Conservation (phyloP, 1,140 invertebrate species). For the Drosophila insularis region DNA sequence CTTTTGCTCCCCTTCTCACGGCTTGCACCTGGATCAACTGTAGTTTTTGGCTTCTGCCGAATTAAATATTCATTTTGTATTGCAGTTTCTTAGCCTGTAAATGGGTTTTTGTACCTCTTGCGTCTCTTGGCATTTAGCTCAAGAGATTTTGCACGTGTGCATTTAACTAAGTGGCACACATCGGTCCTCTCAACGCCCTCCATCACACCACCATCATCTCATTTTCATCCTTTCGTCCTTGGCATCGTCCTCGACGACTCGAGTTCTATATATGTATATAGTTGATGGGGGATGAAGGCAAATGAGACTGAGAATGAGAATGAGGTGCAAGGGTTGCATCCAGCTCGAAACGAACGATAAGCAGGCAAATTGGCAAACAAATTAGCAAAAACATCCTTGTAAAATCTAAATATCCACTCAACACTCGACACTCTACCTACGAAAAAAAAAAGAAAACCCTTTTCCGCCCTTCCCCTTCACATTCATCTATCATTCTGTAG, state of each 20-base stretch:
- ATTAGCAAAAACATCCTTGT: conserved; percentile 70
- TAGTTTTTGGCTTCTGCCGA: conserved; percentile 33
- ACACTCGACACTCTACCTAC: background rate
- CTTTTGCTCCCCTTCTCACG: background rate
- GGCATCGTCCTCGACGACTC: conserved; percentile 12
- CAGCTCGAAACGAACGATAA: conserved; percentile 18
- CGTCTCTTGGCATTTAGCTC: conserved; percentile 61
- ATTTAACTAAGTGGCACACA: conserved; percentile 65
- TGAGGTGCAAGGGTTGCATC: conserved; percentile 2
- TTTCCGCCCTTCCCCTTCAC: background rate
- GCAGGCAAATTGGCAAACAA: conserved; percentile 65
- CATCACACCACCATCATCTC: background rate
- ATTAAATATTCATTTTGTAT: conserved; percentile 79
- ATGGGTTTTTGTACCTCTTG: conserved; percentile 28
- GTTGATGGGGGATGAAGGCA: background rate
- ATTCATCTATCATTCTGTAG: background rate
- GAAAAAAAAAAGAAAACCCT: no score
- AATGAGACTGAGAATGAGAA: background rate
- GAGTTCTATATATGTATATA: conserved; percentile 22
- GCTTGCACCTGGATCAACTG: background rate
- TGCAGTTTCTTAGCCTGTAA: conserved; percentile 57
- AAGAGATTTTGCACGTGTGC: conserved; percentile 77
- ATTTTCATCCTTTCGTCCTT: conserved; percentile 24
- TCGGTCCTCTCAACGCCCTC: background rate
- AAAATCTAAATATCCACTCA: conserved; percentile 49